Evolutionary conservation across 2,797 vertebrate species (phyloP).

Genomic region (Apodemus agrarius): DNA sequence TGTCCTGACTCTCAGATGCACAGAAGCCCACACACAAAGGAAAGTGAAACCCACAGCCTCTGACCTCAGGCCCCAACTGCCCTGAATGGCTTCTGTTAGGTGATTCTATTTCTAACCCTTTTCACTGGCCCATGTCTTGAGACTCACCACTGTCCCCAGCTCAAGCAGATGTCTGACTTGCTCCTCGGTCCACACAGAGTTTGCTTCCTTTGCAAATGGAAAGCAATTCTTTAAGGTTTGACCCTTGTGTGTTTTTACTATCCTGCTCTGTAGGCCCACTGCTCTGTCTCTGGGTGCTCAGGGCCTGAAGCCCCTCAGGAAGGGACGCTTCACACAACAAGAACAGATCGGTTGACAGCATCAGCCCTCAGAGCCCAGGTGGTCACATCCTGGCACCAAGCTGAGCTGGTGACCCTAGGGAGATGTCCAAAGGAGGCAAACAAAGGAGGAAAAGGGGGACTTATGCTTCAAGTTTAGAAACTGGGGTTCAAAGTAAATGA

Average conservation of each 20-base stretch:
- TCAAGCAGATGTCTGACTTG: neutral
- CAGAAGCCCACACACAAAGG: neutral
- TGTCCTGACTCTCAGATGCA: neutral
- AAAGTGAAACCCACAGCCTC: neutral
- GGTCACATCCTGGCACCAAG: neutral
- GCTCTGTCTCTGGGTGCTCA: neutral
- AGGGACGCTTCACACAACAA: neutral
- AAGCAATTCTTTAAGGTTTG: neutral
- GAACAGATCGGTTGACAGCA: neutral
- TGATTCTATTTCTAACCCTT: neutral
- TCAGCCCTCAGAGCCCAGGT: neutral
- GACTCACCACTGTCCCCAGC: neutral
- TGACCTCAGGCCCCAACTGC: neutral
- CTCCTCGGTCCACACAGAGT: neutral
- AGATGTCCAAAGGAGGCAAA: neutral
- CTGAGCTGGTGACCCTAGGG: neutral
- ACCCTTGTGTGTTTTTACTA: neutral
- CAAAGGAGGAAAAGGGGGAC: neutral
- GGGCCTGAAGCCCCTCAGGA: neutral
- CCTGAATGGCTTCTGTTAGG: neutral
- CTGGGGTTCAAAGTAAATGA: neutral
- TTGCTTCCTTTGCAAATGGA: conserved; percentile 6
- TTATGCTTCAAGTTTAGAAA: neutral
- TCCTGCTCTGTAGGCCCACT: neutral
- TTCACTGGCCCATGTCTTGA: neutral